These are phyloP conservation scores for Percopsis omiscomaycus DNA, from an alignment of 2,797 vertebrate species.

Conservation along the genomic window DNA sequence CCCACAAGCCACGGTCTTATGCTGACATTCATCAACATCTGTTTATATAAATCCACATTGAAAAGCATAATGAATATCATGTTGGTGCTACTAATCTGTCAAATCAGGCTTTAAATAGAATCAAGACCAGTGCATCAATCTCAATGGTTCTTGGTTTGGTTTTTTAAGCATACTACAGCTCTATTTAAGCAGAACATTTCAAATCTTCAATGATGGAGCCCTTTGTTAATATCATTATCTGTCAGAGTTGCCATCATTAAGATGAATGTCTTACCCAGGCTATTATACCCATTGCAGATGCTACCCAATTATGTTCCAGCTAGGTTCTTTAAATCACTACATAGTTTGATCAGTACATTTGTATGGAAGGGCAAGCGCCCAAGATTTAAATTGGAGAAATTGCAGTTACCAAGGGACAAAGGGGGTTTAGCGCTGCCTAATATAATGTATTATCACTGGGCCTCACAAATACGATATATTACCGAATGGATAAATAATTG, in stretches of 20 bases:
- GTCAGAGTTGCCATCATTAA: neutral
- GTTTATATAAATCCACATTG: conserved; percentile 16
- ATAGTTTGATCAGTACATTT: neutral
- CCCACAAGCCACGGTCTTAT: accelerated
- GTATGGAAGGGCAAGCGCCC: neutral
- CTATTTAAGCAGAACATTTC: too few relatives aligned
- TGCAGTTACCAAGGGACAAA: neutral
- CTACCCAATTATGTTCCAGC: neutral
- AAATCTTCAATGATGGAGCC: neutral
- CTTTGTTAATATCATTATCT: neutral
- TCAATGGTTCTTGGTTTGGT: too few relatives aligned
- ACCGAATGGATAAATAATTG: neutral
- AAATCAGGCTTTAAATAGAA: neutral
- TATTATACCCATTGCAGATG: neutral
- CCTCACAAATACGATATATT: neutral
- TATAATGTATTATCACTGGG: neutral
- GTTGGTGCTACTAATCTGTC: neutral
- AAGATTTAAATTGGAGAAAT: neutral
- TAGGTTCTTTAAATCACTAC: neutral
- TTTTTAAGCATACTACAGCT: too few relatives aligned
- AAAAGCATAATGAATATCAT: neutral
- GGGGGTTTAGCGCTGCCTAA: neutral
- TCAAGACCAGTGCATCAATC: neutral
- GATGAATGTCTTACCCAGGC: neutral
- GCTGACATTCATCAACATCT: conserved; percentile 36